Evolutionary conservation across 2,888 invertebrate genomes (phyloP).

Genomic region (Nomada ruficornis): DNA sequence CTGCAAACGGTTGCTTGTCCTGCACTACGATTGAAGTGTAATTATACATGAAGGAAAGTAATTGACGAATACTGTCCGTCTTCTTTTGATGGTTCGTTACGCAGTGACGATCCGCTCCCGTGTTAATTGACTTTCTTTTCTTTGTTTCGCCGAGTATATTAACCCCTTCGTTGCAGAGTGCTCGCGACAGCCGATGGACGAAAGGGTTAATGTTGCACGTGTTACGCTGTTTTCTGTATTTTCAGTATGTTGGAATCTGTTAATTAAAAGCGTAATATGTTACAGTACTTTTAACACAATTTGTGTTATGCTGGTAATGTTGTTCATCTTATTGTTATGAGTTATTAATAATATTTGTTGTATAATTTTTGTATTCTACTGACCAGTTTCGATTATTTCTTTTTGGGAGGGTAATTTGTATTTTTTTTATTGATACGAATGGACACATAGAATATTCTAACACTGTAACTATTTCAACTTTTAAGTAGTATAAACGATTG

Average conservation of each 20-base stretch:
- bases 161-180: neutral
- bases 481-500: no score
- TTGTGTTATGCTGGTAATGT: no score
- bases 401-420: no score
- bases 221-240: neutral
- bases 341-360: no score
- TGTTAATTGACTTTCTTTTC: neutral
- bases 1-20: slow-evolving; percentile 48
- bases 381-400: no score
- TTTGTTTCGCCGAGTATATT: neutral
- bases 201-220: neutral
- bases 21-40: slow-evolving; percentile 59
- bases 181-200: neutral
- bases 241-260: neutral
- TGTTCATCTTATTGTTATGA: no score
- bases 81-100: slow-evolving; percentile 4
- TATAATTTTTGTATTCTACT: no score
- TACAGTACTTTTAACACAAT: no score
- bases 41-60: slow-evolving; percentile 63
- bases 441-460: no score
- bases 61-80: slow-evolving; percentile 28
- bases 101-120: neutral
- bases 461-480: no score
- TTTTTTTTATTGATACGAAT: no score
- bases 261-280: neutral